Base-by-base conservation (phyloP, 2,888 invertebrate genomes). In the Erebia epiphron region DNA sequence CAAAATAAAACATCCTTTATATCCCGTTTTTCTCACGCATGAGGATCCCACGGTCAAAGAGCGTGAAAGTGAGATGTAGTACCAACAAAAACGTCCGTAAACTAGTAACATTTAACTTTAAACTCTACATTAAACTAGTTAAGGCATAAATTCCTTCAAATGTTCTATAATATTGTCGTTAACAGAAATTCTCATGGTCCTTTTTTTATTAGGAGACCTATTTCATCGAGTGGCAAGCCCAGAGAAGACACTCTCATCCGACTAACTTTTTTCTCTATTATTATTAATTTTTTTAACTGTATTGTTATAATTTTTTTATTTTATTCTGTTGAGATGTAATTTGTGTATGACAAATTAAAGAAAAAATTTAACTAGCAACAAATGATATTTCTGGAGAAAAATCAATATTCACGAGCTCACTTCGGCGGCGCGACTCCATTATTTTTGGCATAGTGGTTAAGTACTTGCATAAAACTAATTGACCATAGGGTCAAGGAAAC, bases 11-110 rank as follows among this genome's bases (percentile, higher is more conserved):
- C 71, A 64, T 13, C 14, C 46, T 50, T 43, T 68, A 46, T 63
- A 60, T 56, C 11, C 43, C 49, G 26, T 56, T 63, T 56, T 76
- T 77, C 75, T 69, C 76, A 77, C 75, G 69, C 71, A 70, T 68
- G 61, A 49, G 63, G 69, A 58, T 79, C 77, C 75, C 77, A 77
- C 75, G 75, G 68, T 63, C 77, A 74, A 61, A 62, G 69, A 76
- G 76, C 78, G 78, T 81, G 76, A 79, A 80, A 81, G 73, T 75
- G 78, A 79, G 71, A 73, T 75, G 70, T 71, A 70, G 66, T 57
- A 52, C 52, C 65, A 71, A 73, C 75, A 67, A 75, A 64, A 73
- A 56, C 62, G 50, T 65, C 70, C 65, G 61, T 70, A 65, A 43
- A 52, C 60, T 64, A 58, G 49, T 10, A 14, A 66, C 43, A 18